phyloP scores from a whole-genome alignment of 2,113 vertebrate genomes.

The Callaeas wilsoni region DNA sequence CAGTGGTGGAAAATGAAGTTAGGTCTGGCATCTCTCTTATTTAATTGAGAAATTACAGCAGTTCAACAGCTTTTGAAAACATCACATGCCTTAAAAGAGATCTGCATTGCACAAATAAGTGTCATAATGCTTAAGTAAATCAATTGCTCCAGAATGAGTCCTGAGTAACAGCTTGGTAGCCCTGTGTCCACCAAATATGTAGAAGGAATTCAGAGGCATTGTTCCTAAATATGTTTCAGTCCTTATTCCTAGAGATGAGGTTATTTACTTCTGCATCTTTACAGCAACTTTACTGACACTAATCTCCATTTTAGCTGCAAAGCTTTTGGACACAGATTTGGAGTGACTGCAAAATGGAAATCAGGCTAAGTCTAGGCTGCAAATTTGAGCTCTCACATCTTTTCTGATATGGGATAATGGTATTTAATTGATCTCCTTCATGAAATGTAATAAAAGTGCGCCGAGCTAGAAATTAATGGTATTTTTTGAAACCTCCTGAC shows the following conservation, averaged over 20 bases:
- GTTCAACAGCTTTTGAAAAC: constrained; percentile 12
- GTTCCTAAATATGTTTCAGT: neutral
- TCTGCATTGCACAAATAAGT: neutral
- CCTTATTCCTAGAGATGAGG: neutral
- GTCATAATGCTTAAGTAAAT: neutral
- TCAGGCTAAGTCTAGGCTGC: neutral
- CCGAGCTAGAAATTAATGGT: neutral
- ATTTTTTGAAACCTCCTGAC: neutral
- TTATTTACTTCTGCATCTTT: neutral
- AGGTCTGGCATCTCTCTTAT: neutral
- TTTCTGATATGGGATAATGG: neutral
- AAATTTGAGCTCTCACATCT: neutral
- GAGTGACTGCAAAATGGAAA: neutral
- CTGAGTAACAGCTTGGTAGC: neutral
- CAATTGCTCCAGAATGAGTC: neutral
- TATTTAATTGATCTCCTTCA: neutral
- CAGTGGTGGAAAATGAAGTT: neutral
- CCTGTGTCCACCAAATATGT: neutral
- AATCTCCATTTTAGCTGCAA: neutral
- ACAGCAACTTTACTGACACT: neutral
- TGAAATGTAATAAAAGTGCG: neutral
- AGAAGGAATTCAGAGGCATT: neutral
- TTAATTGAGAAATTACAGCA: constrained; percentile 3
- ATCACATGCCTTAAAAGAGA: neutral
- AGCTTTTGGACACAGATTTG: neutral